Conservation (phyloP, 2,888 invertebrate species). For the Chrysolina oricalcia region DNA sequence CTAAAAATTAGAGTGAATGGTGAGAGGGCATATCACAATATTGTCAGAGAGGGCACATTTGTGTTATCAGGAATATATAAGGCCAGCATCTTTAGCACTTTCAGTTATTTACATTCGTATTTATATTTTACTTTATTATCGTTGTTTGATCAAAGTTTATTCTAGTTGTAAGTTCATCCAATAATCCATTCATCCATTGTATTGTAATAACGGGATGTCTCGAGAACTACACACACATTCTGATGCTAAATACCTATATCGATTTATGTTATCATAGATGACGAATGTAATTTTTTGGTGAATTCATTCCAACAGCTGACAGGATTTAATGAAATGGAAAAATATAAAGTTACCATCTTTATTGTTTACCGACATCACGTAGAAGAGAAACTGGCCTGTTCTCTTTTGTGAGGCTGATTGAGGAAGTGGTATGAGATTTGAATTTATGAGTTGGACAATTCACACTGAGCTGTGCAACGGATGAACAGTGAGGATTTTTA, state of each 20-base stretch:
- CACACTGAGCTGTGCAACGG: constrained; percentile 1
- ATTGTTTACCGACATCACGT: constrained; percentile 14
- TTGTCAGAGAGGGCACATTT: too few species aligned
- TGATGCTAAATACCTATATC: neutral
- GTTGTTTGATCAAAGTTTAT: too few species aligned
- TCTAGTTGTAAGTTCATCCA: too few species aligned
- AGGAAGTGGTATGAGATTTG: constrained; percentile 18
- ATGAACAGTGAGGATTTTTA: neutral
- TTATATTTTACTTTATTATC: too few species aligned
- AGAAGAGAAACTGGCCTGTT: constrained; percentile 12
- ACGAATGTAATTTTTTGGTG: constrained; percentile 7
- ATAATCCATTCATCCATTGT: neutral
- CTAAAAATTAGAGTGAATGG: too few species aligned
- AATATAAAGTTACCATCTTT: constrained; percentile 19
- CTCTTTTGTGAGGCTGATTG: constrained; percentile 20
- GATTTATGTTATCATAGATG: neutral
- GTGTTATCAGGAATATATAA: too few species aligned
- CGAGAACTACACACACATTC: neutral
- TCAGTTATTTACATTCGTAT: too few species aligned
- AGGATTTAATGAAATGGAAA: constrained; percentile 15
- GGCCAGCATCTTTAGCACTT: too few species aligned
- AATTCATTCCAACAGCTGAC: constrained; percentile 15
- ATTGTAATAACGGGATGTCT: neutral
- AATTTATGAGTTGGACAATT: constrained; percentile 7
- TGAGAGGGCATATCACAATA: too few species aligned